Percentiles rank a stretch among this genome's conserved stretches.
Evolutionary conservation across 2,888 invertebrate species (phyloP).

Genomic region (Caenorhabditis parvicauda): DNA sequence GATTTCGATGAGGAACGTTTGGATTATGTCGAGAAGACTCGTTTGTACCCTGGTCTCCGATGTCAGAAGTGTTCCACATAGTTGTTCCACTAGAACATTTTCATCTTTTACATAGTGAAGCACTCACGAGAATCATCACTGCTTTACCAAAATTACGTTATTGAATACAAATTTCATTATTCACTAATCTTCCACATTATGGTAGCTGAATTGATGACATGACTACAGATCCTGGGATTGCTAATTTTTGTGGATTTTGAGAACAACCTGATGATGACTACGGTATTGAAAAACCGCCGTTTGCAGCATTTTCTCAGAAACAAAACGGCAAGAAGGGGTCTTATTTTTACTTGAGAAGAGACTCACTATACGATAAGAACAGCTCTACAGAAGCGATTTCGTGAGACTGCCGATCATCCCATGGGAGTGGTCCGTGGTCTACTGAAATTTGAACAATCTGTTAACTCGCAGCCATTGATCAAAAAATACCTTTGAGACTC

Average conservation of each 20-base stretch:
- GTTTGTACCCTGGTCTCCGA: conserved; percentile 33
- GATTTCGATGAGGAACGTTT: conserved; percentile 30
- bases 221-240: too few relatives aligned
- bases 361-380: conserved; percentile 32
- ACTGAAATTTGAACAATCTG: conserved; percentile 13
- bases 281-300: too few relatives aligned
- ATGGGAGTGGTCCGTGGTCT: conserved; percentile 32
- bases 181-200: too few relatives aligned
- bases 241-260: not conserved
- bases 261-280: not conserved
- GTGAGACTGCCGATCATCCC: conserved; percentile 32
- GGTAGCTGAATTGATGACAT: too few relatives aligned
- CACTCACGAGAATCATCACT: too few relatives aligned
- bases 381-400: conserved; percentile 39
- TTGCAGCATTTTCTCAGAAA: too few relatives aligned
- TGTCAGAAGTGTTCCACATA: conserved; percentile 41
- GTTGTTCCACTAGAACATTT: conserved; percentile 31
- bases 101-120: too few relatives aligned
- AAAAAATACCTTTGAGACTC: not conserved
- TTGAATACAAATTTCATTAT: too few relatives aligned
- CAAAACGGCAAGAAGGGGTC: too few relatives aligned
- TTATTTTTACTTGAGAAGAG: not conserved
- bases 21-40: conserved; percentile 34
- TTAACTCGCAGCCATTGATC: not conserved
- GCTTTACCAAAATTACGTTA: too few relatives aligned